Conservation (phyloP, 2,888 invertebrate genomes). For the Rhagonycha fulva region DNA sequence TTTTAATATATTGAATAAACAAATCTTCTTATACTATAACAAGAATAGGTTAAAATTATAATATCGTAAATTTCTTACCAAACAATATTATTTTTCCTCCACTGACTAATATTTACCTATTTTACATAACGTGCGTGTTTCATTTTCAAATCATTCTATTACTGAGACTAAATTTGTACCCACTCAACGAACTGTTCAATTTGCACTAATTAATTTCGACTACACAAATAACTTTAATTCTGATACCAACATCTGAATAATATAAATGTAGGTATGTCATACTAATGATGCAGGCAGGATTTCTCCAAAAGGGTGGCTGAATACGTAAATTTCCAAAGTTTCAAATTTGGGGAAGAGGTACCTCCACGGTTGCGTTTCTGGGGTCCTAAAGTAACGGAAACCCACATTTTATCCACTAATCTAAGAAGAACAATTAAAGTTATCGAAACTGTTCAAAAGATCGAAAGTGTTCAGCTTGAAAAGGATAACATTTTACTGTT, state of each 20-base stretch:
- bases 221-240: not conserved
- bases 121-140: not conserved
- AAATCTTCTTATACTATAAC: not conserved
- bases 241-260: not conserved
- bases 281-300: too few relatives aligned
- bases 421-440: too few relatives aligned
- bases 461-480: too few relatives aligned
- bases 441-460: too few relatives aligned
- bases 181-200: not conserved
- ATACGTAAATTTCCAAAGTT: too few relatives aligned
- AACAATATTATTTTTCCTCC: conserved; percentile 12
- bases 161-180: not conserved
- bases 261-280: not conserved
- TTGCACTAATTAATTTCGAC: not conserved
- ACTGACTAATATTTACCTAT: not conserved
- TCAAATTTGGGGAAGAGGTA: too few relatives aligned
- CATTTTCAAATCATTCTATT: not conserved
- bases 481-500: too few relatives aligned
- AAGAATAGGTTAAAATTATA: conserved; percentile 35
- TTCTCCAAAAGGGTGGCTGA: too few relatives aligned
- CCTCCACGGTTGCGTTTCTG: too few relatives aligned
- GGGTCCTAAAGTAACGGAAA: too few relatives aligned
- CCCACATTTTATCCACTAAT: too few relatives aligned
- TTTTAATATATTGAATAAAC: conserved; percentile 24
- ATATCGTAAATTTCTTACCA: conserved; percentile 20